Base-by-base conservation (phyloP, 2,113 vertebrate species). In the Tychaedon coryphoeus region DNA sequence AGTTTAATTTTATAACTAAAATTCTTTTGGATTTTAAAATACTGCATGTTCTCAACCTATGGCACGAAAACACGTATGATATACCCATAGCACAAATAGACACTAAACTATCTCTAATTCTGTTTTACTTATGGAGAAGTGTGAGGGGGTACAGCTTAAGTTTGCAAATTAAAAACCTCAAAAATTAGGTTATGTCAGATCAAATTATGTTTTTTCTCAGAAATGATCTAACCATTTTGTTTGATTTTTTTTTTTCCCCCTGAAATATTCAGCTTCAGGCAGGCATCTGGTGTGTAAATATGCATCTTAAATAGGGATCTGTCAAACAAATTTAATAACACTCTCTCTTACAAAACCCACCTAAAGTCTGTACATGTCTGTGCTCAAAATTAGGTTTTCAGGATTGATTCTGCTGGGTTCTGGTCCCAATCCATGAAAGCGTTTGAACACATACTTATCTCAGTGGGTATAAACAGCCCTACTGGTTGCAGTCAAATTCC, bases 271-370 rank as follows among this genome's bases (percentile, higher is more conserved):
- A 24, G 78, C 92, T 93, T 92, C 71, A 92, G 82, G 58, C 78
- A 83, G 78, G 78, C 92, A 86, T 92, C 86, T 88, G 86, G 38
- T 95, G 34, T 94, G 71, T 92, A 92, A 86, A 94, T 86, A 58
- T 93, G 51, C 82, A 70, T 93, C 86, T 88, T 90, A 95, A 90
- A 80, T 66, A 88, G 20, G 47, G 38, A 92, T 88, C 78, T 94
- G 74, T 88, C 90, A 90, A 92, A 61, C 19, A 73, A 90, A 92
- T 90, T 92, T 88, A 93, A 83, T 95, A 95, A 69, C 85, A 65
- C 34, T 92, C 45, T 94, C 31, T 88, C 50, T 79, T 88, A 82
- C n/a, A 74, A 85, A 94, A 72, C 90, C 56, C 58, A 95, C 82
- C 74, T 85, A 83, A 95, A 92, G 83, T 83, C 66, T 90, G 58